phyloP scores from a whole-genome alignment of 1,140 invertebrate species.

The Alviniconcha marisindica region DNA sequence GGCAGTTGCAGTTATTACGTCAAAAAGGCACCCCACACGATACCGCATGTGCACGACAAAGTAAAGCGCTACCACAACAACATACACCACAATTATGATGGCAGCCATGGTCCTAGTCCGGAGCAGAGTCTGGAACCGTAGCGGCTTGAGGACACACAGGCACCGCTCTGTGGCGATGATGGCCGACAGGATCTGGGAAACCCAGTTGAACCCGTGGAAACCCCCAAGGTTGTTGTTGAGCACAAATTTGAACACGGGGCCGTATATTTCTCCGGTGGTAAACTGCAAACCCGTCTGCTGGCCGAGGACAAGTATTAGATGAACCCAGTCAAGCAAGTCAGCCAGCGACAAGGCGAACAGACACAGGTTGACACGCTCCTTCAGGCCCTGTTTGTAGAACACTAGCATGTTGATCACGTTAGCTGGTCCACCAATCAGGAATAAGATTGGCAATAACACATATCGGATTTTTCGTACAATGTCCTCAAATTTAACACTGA shows the following conservation, averaged over 20 bases:
- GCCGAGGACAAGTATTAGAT: no score
- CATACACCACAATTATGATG: conserved; percentile 1
- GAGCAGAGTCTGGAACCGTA: background rate
- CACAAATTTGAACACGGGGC: background rate
- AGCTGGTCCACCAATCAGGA: no score
- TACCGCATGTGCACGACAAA: background rate
- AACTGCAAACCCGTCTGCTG: no score
- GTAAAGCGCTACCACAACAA: background rate
- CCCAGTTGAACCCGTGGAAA: background rate
- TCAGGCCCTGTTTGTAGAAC: no score
- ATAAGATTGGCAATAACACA: no score
- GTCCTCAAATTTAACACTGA: no score
- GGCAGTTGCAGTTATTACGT: background rate
- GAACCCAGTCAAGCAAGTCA: no score
- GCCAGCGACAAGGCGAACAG: no score
- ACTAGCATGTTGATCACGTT: no score
- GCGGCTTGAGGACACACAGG: conserved; percentile 9
- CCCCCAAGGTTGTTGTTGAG: conserved; percentile 1
- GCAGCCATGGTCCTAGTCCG: background rate
- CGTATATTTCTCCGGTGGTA: no score
- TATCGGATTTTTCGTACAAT: no score
- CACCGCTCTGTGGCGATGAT: conserved; percentile 28
- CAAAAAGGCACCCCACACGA: background rate
- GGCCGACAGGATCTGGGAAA: background rate
- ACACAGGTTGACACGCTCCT: no score